Evolutionary conservation across 2,797 vertebrate species (phyloP).

Genomic region (Alfaro cultratus): DNA sequence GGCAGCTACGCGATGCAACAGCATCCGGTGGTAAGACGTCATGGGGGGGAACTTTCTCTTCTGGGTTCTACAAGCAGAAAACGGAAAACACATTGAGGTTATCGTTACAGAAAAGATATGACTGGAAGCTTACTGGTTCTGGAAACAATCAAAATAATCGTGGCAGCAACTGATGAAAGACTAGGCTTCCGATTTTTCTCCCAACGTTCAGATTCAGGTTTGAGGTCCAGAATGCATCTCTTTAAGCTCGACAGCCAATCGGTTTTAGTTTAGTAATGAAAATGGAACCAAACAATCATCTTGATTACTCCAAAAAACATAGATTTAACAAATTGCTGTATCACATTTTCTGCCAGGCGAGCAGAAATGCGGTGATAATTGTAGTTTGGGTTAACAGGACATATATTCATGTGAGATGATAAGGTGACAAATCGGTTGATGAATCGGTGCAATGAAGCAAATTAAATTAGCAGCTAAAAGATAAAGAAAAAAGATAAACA

Average conservation of each 20-base stretch:
- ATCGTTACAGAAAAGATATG: background rate
- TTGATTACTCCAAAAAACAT: background rate
- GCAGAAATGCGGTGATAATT: background rate
- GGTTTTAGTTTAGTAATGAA: background rate
- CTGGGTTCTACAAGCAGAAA: constrained; percentile 83
- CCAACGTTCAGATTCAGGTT: background rate
- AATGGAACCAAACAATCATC: background rate
- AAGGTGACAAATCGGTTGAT: background rate
- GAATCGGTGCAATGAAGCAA: background rate
- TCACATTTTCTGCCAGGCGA: background rate
- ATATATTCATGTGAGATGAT: background rate
- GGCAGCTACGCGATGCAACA: constrained; percentile 95
- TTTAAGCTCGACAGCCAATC: background rate
- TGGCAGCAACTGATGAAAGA: background rate
- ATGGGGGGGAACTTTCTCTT: constrained; percentile 98
- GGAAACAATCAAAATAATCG: background rate
- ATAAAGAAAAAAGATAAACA: background rate
- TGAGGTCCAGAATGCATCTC: background rate
- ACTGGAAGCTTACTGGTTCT: background rate
- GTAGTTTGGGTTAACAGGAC: background rate
- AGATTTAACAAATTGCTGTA: background rate
- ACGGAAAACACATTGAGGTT: background rate
- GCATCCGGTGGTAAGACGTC: constrained; percentile 99
- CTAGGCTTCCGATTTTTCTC: background rate
- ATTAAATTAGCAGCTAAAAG: background rate